A percentile compares a stretch with the other conserved stretches of the same genome.
These are phyloP conservation scores for Linnaemya tessellans DNA, from an alignment of 2,888 invertebrate species.

Conservation along the genomic window DNA sequence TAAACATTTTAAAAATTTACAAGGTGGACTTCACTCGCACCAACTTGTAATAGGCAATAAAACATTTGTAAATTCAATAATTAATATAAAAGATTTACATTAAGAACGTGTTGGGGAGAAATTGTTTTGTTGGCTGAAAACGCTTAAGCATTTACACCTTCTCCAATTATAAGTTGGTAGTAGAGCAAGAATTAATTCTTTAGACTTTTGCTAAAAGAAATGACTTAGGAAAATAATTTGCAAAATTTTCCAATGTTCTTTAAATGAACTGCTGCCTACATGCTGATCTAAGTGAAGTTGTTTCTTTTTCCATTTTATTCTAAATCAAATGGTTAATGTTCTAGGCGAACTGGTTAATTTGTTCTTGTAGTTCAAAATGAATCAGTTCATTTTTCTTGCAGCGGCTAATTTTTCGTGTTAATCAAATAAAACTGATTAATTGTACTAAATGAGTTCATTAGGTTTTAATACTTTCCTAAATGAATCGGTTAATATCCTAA, in stretches of 20 bases:
- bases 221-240: no score
- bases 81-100: slow-evolving; percentile 19
- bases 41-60: slow-evolving; percentile 32
- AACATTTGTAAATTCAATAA: slow-evolving; percentile 54
- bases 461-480: background rate
- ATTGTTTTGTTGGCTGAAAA: background rate
- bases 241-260: no score
- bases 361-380: no score
- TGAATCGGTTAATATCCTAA: background rate
- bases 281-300: no score
- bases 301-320: no score
- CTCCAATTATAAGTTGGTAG: background rate
- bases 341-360: no score
- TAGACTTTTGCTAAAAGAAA: no score
- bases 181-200: no score
- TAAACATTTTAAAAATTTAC: slow-evolving; percentile 45
- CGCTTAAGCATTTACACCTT: background rate
- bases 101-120: slow-evolving; percentile 22
- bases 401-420: no score
- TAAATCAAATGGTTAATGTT: no score
- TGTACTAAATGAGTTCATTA: background rate
- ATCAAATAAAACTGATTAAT: background rate
- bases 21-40: slow-evolving; percentile 49
- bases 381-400: no score
- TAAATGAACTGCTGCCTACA: no score